Percentiles rank a stretch among this genome's conserved stretches.
phyloP scores from a whole-genome alignment of 2,888 invertebrate genomes.

The Schizotus pectinicornis region DNA sequence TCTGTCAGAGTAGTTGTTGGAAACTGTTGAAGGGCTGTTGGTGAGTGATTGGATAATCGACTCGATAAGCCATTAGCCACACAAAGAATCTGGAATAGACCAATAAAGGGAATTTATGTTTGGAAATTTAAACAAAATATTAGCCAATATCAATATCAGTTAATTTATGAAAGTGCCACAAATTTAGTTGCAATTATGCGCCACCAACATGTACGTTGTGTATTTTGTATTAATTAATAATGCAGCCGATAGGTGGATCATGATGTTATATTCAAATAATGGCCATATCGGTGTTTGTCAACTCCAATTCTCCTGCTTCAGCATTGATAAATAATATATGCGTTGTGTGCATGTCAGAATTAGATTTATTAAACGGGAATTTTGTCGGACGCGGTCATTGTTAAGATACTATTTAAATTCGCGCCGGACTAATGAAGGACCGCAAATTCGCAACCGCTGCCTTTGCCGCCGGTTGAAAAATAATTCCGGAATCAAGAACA shows the following conservation, averaged over 20 bases:
- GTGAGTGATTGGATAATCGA: conserved; percentile 18
- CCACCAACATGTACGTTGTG: conserved; percentile 56
- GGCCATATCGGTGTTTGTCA: conserved; percentile 55
- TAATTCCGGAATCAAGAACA: not conserved
- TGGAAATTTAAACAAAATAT: conserved; percentile 56
- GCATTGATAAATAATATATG: conserved; percentile 55
- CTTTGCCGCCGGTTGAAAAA: not conserved
- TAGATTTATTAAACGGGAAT: conserved; percentile 54
- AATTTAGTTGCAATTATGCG: conserved; percentile 57
- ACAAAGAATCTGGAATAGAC: conserved; percentile 46
- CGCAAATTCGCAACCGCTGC: conserved; percentile 8
- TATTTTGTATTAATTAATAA: conserved; percentile 58
- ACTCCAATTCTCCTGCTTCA: conserved; percentile 53
- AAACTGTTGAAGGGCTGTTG: not conserved
- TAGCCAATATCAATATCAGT: conserved; percentile 56
- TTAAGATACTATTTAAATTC: conserved; percentile 36
- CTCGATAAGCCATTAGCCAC: conserved; percentile 37
- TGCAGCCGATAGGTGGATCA: conserved; percentile 56
- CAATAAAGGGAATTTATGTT: conserved; percentile 51
- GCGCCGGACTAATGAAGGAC: conserved; percentile 17
- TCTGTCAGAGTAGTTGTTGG: not conserved
- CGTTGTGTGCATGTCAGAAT: conserved; percentile 53
- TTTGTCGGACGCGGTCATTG: conserved; percentile 43
- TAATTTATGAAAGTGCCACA: conserved; percentile 57
- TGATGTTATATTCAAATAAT: conserved; percentile 57